Evolutionary conservation across 2,888 invertebrate genomes (phyloP).

Genomic region (Drosophila multiciliata): DNA sequence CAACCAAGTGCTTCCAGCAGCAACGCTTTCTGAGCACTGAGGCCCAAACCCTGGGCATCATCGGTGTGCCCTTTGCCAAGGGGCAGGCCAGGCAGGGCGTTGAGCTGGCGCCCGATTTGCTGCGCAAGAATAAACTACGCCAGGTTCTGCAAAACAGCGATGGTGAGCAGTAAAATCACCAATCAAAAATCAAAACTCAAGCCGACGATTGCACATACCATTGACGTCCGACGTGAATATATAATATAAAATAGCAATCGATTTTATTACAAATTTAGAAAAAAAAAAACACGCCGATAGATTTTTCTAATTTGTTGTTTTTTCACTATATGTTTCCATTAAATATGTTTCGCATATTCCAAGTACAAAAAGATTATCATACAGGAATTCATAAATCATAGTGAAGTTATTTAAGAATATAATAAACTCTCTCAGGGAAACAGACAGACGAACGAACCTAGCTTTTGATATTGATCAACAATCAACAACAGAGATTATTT

Average conservation of each 20-base stretch:
- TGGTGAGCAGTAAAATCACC: slow-evolving; percentile 85
- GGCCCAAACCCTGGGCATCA: slow-evolving; percentile 87
- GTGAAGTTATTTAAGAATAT: neutral
- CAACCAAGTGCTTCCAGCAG: slow-evolving; percentile 27
- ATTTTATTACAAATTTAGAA: neutral
- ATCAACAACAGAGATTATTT: too few species aligned
- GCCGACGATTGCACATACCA: neutral
- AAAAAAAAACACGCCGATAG: neutral
- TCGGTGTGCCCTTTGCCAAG: slow-evolving; percentile 93
- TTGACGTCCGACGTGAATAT: neutral
- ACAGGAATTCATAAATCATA: neutral
- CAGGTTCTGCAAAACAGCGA: slow-evolving; percentile 87
- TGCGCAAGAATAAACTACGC: slow-evolving; percentile 89
- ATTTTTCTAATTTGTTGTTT: neutral
- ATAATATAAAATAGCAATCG: neutral
- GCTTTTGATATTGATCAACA: neutral
- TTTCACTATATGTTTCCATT: neutral
- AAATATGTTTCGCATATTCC: neutral
- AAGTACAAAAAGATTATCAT: neutral
- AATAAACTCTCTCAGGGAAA: neutral
- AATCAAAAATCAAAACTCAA: neutral
- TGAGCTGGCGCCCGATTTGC: slow-evolving; percentile 88
- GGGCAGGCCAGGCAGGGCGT: slow-evolving; percentile 91
- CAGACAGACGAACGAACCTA: neutral
- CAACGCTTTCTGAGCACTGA: slow-evolving; percentile 5